These are phyloP conservation scores for Cladopsammia gracilis DNA, from an alignment of 64 coral and sea anemone genomes.

Conservation along the genomic window DNA sequence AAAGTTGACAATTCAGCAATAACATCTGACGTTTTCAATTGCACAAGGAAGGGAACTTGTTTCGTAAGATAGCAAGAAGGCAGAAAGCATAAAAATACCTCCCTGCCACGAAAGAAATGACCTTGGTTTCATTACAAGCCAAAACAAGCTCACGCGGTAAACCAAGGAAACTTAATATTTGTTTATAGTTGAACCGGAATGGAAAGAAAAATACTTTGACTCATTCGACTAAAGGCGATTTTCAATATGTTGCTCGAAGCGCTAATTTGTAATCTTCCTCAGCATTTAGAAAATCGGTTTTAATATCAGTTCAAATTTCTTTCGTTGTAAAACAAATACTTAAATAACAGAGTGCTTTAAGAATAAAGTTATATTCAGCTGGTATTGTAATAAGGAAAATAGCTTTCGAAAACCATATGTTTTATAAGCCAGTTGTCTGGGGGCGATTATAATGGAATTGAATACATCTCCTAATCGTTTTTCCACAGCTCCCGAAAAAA, in stretches of 20 bases:
- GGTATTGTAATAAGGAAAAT: conserved; percentile 4
- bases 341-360: not conserved
- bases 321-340: not conserved
- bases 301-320: not conserved
- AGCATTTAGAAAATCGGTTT: not conserved
- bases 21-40: not conserved
- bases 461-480: conserved; percentile 9
- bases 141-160: not conserved
- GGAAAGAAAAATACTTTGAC: not conserved
- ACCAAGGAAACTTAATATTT: not conserved
- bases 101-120: too few relatives aligned
- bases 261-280: not conserved
- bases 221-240: not conserved
- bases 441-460: not conserved
- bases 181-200: not conserved
- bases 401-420: not conserved
- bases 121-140: not conserved
- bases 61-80: not conserved
- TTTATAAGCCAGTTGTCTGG: not conserved
- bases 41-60: not conserved
- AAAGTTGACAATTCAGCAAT: not conserved
- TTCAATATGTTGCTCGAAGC: not conserved
- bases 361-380: not conserved
- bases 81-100: not conserved
- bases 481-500: not conserved